Percentiles rank a stretch among this genome's conserved stretches.
Evolutionary conservation across 2,888 invertebrate species (phyloP).

Genomic region (Margaritifera margaritifera): DNA sequence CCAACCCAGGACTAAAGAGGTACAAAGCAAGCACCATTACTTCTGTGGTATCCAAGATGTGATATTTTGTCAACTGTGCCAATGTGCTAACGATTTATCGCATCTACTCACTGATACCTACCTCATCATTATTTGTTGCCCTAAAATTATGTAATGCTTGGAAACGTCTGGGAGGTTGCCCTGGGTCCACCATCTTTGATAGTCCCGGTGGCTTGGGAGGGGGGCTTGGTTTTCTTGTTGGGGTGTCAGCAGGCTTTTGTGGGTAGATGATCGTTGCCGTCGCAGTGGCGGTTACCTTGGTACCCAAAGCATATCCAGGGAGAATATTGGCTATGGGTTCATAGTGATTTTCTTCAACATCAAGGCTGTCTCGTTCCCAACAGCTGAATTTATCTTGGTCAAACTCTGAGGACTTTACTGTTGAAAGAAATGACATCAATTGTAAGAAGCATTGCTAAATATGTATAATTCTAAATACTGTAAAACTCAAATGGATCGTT

Average conservation of each 20-base stretch:
- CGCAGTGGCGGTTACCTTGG: slow-evolving; percentile 44
- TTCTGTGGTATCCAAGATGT: too few species aligned
- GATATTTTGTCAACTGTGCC: too few species aligned
- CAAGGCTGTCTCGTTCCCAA: too few species aligned
- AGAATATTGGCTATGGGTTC: slow-evolving; percentile 44
- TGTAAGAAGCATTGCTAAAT: too few species aligned
- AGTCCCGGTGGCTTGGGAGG: slow-evolving; percentile 47
- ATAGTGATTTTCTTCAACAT: slow-evolving; percentile 47
- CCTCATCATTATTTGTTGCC: slow-evolving; percentile 98
- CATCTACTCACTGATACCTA: slow-evolving; percentile 68
- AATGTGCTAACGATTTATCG: too few species aligned
- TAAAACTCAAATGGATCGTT: too few species aligned
- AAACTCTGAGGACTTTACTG: too few species aligned
- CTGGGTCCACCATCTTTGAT: slow-evolving; percentile 53
- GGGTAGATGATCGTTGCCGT: slow-evolving; percentile 27
- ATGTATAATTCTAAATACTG: too few species aligned
- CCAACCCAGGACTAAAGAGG: too few species aligned
- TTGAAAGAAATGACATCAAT: too few species aligned
- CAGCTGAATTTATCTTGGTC: too few species aligned
- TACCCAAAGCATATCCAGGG: slow-evolving; percentile 15
- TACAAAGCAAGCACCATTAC: too few species aligned
- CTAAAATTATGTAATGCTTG: slow-evolving; percentile 94
- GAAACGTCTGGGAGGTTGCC: slow-evolving; percentile 75
- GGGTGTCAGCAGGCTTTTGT: background rate
- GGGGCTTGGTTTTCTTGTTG: slow-evolving; percentile 28